Evolutionary conservation across 30 jellyfish, hydroid and myxozoan genomes (phyloP), one percentile per base, ranked within the genome.

Genomic region (Chironex yamaguchii): DNA sequence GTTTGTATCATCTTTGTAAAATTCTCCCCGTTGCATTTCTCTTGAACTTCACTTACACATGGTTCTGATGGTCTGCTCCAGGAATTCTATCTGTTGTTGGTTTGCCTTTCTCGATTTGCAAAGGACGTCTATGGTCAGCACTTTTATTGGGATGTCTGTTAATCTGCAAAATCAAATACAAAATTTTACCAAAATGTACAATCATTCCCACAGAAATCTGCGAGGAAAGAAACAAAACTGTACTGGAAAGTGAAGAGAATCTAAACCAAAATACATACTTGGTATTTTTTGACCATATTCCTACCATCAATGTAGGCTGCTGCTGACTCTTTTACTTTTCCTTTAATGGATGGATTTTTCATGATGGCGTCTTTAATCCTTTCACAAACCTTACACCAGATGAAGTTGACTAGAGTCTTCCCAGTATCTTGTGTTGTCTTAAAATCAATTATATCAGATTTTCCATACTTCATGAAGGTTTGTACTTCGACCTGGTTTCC

Each of bases 331-430:
- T 51, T 75, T 52, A 27, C 25, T 2, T 32, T 26, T 0, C 58
- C 88, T 0, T 33, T 49, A 26, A 49, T 9, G 21, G 66, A 23
- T 21, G 81, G 79, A 32, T 52, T 34, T 22, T 49, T 75, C 52
- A 72, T 23, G 42, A 72, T 72, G 71, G 74, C 51, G 0, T 36
- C 74, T 72, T 72, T 72, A 34, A 35, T 36, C 78, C 73, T 72
- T 72, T 36, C 85, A 72, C 76, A 72, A 11, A 72, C 85, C 73
- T 72, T 72, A 51, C 85, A 72, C 85, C 85, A 72, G 73, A 72
- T 72, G 73, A 72, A 48, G 85, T 72, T 72, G 73, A 72, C 85
- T 3, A 72, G 73, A 72, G 76, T 34, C 73, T 72, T 72, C 85
- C 49, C 81, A 67, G 31, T 29, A 24, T 72, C 85, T 34, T 34